These are phyloP conservation scores for Ormyrus nitidulus DNA, from an alignment of 2,888 invertebrate species.

Conservation along the genomic window DNA sequence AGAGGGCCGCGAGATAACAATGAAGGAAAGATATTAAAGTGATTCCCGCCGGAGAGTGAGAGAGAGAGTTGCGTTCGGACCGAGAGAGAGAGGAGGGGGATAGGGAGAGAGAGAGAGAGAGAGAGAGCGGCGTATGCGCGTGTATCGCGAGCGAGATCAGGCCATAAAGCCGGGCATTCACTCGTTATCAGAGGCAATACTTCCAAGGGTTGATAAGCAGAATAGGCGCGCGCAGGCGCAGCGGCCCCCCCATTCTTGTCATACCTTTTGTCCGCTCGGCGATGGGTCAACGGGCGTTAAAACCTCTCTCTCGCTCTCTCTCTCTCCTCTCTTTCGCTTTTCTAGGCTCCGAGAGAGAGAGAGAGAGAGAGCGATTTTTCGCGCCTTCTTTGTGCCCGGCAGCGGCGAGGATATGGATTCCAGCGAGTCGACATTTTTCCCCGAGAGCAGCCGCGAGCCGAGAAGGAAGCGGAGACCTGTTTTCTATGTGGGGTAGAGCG, in stretches of 20 bases:
- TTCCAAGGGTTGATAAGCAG: conserved; percentile 71
- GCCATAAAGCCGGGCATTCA: conserved; percentile 72
- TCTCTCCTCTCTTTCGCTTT: too few species aligned
- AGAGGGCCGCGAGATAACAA: conserved; percentile 56
- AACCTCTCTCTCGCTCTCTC: not conserved
- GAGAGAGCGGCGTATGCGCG: conserved; percentile 17
- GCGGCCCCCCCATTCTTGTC: conserved; percentile 65
- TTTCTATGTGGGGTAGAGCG: conserved; percentile 3
- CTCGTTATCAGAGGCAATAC: conserved; percentile 69
- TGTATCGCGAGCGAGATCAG: conserved; percentile 69
- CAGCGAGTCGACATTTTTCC: not conserved
- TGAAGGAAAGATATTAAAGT: conserved; percentile 62
- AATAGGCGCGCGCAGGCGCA: conserved; percentile 61
- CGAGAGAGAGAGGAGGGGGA: not conserved
- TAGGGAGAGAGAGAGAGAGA: not conserved
- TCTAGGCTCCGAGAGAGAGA: too few species aligned
- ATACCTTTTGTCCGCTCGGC: conserved; percentile 66
- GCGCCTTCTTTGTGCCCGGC: not conserved
- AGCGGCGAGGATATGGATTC: not conserved
- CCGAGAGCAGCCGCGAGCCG: not conserved
- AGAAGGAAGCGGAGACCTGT: conserved; percentile 13
- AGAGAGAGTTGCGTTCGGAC: conserved; percentile 18
- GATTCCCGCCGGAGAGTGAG: conserved; percentile 55
- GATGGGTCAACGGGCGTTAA: conserved; percentile 59
- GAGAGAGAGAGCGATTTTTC: conserved; percentile 18